phyloP scores from a whole-genome alignment of 2,113 vertebrate genomes.

The Egretta garzetta region DNA sequence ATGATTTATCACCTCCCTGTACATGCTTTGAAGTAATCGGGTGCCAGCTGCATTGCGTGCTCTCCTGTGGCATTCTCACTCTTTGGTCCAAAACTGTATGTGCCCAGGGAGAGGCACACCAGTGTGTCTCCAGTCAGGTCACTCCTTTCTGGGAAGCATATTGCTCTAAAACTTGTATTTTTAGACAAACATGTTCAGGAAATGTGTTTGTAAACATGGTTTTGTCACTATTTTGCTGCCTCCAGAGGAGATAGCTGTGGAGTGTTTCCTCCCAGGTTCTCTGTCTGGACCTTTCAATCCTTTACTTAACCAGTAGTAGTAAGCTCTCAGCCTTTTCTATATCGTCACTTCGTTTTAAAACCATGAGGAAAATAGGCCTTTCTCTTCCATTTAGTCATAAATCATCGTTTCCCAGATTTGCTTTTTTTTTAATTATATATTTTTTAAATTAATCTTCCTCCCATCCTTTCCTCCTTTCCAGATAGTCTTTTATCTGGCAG shows the following conservation, averaged over 20 bases:
- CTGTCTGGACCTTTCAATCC: not conserved
- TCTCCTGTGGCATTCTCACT: not conserved
- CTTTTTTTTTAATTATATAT: not conserved
- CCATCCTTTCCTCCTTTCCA: not conserved
- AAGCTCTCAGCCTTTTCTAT: not conserved
- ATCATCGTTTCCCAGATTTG: not conserved
- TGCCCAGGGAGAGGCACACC: not conserved
- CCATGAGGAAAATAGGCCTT: not conserved
- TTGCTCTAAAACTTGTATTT: not conserved
- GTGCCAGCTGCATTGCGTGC: not conserved
- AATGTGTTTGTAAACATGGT: not conserved
- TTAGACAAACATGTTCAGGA: not conserved
- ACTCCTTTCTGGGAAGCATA: not conserved
- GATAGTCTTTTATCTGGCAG: not conserved
- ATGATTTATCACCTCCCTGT: constrained; percentile 41
- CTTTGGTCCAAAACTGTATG: not conserved
- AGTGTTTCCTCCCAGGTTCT: not conserved
- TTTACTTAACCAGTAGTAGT: not conserved
- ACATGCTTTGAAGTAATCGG: not conserved
- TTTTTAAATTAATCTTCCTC: not conserved
- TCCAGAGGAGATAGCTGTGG: not conserved
- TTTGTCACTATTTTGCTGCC: not conserved
- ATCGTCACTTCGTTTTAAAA: not conserved
- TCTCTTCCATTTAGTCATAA: not conserved
- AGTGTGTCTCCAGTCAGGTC: not conserved